phyloP scores from a whole-genome alignment of 37 sponge, comb jelly and placozoan species.

The Crambe crambe region DNA sequence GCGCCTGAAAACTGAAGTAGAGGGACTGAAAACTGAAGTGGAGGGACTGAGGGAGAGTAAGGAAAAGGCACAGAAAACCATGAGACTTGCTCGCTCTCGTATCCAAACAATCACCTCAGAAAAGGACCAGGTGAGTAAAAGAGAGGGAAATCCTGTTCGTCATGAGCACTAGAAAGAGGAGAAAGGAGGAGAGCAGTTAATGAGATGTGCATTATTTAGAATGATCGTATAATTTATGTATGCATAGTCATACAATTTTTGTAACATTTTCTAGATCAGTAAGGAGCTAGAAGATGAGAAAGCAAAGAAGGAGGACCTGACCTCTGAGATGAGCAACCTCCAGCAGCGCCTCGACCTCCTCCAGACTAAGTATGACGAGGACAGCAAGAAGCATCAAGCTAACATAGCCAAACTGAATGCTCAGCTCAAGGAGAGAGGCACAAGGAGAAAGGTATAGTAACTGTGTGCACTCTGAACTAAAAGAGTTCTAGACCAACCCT shows the following conservation, averaged over 20 bases:
- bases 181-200: too few species aligned
- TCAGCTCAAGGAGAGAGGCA: slow-evolving; percentile 31
- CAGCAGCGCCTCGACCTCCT: slow-evolving; percentile 16
- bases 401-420: slow-evolving; percentile 36
- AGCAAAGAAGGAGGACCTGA: background rate
- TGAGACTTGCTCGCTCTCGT: slow-evolving; percentile 19
- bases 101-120: slow-evolving; percentile 40
- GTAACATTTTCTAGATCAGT: background rate
- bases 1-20: slow-evolving; percentile 52
- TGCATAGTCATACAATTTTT: too few species aligned
- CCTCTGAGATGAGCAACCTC: background rate
- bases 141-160: too few species aligned
- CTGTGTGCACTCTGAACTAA: background rate
- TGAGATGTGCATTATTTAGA: too few species aligned
- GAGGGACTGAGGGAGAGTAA: slow-evolving; percentile 40
- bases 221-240: too few species aligned
- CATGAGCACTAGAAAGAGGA: too few species aligned
- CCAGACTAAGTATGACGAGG: slow-evolving; percentile 19
- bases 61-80: slow-evolving; percentile 11
- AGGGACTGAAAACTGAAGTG: slow-evolving; percentile 26
- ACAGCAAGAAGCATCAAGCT: slow-evolving; percentile 14
- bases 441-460: slow-evolving; percentile 32
- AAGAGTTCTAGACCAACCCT: background rate
- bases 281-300: slow-evolving; percentile 30
- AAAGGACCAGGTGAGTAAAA: slow-evolving; percentile 53